phyloP scores from a whole-genome alignment of 2,113 vertebrate genomes.

The Zosterops hypoxanthus region DNA sequence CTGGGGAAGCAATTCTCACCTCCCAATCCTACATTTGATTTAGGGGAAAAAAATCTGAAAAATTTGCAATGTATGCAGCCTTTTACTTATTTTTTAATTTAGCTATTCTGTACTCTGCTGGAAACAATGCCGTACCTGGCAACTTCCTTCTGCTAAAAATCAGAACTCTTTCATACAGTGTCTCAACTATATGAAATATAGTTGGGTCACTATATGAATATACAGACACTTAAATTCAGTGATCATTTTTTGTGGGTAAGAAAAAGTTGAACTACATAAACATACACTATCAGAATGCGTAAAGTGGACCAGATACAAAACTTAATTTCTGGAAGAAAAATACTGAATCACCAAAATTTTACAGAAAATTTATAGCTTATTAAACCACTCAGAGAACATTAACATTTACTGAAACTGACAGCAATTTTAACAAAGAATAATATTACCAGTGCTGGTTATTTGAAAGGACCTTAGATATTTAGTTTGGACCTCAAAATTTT shows the following conservation, averaged over 20 bases:
- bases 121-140: neutral
- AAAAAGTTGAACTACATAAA: neutral
- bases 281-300: neutral
- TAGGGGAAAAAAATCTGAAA: neutral
- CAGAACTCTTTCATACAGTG: neutral
- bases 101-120: neutral
- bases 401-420: neutral
- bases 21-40: neutral
- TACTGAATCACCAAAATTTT: neutral
- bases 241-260: neutral
- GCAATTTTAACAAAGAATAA: neutral
- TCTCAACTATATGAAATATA: neutral
- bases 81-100: neutral
- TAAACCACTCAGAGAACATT: neutral
- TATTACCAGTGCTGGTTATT: neutral
- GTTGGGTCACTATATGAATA: neutral
- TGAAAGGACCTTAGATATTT: neutral
- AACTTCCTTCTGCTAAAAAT: neutral
- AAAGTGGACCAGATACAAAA: neutral
- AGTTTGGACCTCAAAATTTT: neutral
- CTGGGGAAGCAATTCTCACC: neutral
- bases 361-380: neutral
- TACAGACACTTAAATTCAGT: neutral
- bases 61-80: neutral
- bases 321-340: neutral